Evolutionary conservation across 2,113 vertebrate species (phyloP).

Genomic region (Manacus vitellinus): DNA sequence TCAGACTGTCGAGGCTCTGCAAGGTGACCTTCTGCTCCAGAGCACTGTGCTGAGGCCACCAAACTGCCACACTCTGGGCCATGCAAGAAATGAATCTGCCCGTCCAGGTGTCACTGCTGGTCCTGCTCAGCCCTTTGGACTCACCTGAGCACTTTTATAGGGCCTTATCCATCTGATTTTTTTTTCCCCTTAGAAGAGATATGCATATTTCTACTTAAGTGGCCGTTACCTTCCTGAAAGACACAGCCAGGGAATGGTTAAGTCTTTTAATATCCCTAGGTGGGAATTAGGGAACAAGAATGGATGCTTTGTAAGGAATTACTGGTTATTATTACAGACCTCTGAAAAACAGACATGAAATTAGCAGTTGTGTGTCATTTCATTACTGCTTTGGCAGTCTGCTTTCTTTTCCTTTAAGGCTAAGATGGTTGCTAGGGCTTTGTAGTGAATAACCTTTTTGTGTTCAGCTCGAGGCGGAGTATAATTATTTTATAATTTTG

Average conservation of each 20-base stretch:
- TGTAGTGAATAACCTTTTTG: conserved; percentile 70
- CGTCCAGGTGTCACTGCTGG: background rate
- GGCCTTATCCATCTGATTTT: background rate
- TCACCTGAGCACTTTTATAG: background rate
- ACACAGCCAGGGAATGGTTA: conserved; percentile 32
- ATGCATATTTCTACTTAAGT: background rate
- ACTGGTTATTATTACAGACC: conserved; percentile 69
- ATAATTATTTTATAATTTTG: conserved; percentile 70
- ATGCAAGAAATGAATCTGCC: background rate
- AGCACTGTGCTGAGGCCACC: background rate
- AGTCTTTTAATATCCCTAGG: conserved; percentile 40
- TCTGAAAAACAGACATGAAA: conserved; percentile 71
- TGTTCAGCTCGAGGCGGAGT: conserved; percentile 45
- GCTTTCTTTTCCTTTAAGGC: conserved; percentile 45
- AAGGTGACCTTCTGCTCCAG: background rate
- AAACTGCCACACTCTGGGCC: background rate
- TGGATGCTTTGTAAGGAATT: conserved; percentile 68
- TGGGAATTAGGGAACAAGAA: conserved; percentile 58
- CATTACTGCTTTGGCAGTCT: conserved; percentile 66
- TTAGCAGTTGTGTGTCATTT: conserved; percentile 68
- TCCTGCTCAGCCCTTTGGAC: background rate
- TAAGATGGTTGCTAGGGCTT: conserved; percentile 65
- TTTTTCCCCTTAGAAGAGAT: background rate
- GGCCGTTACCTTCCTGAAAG: conserved; percentile 24
- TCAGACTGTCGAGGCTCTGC: background rate